Evolutionary conservation across 2,797 vertebrate genomes (phyloP).

Genomic region (Falco naumanni): DNA sequence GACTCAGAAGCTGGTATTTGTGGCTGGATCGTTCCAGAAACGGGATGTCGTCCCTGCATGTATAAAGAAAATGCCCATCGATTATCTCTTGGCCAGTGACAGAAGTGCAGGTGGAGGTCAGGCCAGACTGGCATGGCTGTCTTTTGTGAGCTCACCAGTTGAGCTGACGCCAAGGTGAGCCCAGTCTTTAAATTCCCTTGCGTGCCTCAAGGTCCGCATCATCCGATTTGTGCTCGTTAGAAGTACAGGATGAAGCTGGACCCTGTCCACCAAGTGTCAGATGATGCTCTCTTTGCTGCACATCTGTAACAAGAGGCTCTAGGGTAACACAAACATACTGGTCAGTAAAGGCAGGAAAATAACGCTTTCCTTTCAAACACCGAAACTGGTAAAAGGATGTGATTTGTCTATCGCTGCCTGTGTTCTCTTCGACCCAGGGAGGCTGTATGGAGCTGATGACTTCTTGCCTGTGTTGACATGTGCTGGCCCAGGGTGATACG

Average conservation of each 20-base stretch:
- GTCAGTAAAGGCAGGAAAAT: not conserved
- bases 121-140: not conserved
- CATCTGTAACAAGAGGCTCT: not conserved
- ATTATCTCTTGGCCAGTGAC: not conserved
- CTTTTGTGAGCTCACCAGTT: not conserved
- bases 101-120: not conserved
- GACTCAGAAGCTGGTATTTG: not conserved
- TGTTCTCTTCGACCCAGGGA: constrained; percentile 76
- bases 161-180: not conserved
- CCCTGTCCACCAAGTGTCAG: not conserved
- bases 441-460: constrained; percentile 96
- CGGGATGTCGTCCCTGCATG: not conserved
- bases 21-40: not conserved
- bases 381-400: not conserved
- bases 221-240: not conserved
- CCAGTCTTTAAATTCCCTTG: not conserved
- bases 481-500: constrained; percentile 95
- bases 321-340: not conserved
- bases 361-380: not conserved
- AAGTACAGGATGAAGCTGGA: not conserved
- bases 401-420: not conserved
- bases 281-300: not conserved
- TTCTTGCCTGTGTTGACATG: constrained; percentile 96
- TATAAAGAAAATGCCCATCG: not conserved
- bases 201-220: too few species aligned